phyloP scores from a whole-genome alignment of 2,113 vertebrate genomes.

The Oncorhynchus gorbuscha region DNA sequence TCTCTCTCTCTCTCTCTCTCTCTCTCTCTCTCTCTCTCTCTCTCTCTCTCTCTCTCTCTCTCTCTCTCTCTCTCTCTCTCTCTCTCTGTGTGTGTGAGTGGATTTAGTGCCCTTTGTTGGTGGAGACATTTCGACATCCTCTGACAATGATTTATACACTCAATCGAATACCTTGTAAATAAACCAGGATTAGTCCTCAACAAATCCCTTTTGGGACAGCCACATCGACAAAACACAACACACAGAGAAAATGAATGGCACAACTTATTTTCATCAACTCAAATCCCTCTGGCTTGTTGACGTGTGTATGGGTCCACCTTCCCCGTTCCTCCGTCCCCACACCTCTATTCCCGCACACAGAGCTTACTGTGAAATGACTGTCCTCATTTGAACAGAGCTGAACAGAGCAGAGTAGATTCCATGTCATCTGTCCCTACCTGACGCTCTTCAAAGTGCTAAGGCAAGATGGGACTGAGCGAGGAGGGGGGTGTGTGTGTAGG shows the following conservation, averaged over 20 bases:
- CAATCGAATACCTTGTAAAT: slow-evolving; percentile 63
- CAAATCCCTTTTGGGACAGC: slow-evolving; percentile 51
- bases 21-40: too few species aligned
- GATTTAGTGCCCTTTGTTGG: slow-evolving; percentile 54
- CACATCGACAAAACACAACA: slow-evolving; percentile 32
- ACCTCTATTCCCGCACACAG: slow-evolving; percentile 1
- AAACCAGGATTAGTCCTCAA: slow-evolving; percentile 56
- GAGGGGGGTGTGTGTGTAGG: slow-evolving; percentile 29
- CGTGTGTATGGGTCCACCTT: not conserved
- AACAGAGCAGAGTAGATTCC: not conserved
- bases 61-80: not conserved
- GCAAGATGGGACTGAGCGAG: not conserved
- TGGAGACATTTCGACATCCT: slow-evolving; percentile 50
- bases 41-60: not conserved
- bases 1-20: too few species aligned
- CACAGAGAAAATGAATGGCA: slow-evolving; percentile 22
- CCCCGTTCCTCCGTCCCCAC: not conserved
- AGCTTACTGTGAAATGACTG: slow-evolving; percentile 15
- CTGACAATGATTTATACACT: slow-evolving; percentile 55
- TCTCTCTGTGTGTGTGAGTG: not conserved
- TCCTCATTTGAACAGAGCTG: slow-evolving; percentile 44
- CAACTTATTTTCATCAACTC: slow-evolving; percentile 49
- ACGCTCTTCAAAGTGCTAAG: slow-evolving; percentile 42
- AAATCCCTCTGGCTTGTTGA: slow-evolving; percentile 38
- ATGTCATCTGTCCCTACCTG: slow-evolving; percentile 34